Evolutionary conservation across 2,888 invertebrate species (phyloP).

Genomic region (Petrolisthes cinctipes): DNA sequence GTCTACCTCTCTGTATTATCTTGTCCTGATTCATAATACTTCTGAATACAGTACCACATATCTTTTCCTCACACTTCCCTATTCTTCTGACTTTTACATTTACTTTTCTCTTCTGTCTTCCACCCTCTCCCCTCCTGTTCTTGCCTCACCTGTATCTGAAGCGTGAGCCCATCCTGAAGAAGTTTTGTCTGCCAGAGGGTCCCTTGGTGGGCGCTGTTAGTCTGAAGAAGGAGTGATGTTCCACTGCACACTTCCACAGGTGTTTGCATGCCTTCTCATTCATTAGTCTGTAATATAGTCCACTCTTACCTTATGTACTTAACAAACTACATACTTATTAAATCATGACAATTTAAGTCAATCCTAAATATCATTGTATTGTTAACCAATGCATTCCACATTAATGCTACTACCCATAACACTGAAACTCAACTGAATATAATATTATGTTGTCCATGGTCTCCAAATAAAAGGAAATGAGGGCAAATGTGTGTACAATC

Average conservation of each 20-base stretch:
- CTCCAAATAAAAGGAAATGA: no score
- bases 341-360: no score
- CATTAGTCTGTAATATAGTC: constrained; percentile 76
- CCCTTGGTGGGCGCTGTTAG: constrained; percentile 89
- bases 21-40: not conserved
- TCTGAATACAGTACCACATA: not conserved
- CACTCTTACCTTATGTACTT: no score
- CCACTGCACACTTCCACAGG: constrained; percentile 99
- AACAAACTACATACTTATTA: no score
- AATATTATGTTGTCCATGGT: no score
- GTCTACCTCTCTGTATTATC: not conserved
- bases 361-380: no score
- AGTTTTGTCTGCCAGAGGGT: constrained; percentile 90
- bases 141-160: constrained; percentile 81
- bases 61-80: not conserved
- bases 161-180: constrained; percentile 98
- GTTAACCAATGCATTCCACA: no score
- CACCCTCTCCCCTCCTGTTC: not conserved
- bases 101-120: not conserved
- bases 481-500: no score
- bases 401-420: no score
- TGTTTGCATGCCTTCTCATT: constrained; percentile 99
- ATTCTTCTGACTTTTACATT: constrained; percentile 68
- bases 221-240: constrained; percentile 99
- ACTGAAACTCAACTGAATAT: no score